Evolutionary conservation across 2,888 invertebrate genomes (phyloP), one percentile per base, ranked within the genome.

Genomic region (Cheilosia vernalis): DNA sequence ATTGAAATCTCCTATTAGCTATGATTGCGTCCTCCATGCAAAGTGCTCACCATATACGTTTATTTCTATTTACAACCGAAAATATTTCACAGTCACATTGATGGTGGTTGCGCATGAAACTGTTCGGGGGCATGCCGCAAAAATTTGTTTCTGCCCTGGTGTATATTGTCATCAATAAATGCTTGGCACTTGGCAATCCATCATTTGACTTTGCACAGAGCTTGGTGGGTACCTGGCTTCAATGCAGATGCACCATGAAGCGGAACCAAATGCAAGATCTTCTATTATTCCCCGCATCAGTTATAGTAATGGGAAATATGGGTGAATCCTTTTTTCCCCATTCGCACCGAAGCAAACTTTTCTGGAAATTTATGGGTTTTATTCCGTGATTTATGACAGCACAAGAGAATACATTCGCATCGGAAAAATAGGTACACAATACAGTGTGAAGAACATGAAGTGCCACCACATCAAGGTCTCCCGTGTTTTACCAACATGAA

Each of bases 351-450:
- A 70, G 60, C 69, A 44, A 85, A 81, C 51, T 85, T 85, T 51
- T 81, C 27, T 77, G 37, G 10, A 56, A 72, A 85, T 85, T 85
- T 85, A 85, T 85, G 85, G 67, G 72, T 85, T 81, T 85, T 85
- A 85, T 85, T 85, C 55, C 24, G 85, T 85, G 85, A 85, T 85
- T 85, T 85, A 85, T 85, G 85, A 77, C 85, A 85, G 77, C 85
- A 85, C 81, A 77, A 81, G 85, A 70, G 85, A 81, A 81, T 85
- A 74, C 81, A 85, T 77, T 85, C 81, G 66, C 84, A 85, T 81
- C 30, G 67, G 76, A 77, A 72, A 58, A 80, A 84, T 58, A 70
- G 72, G 51, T 84, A 81, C 85, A 81, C 81, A 85, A 85, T 85
- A 85, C 85, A 85, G 70, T 76, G 85, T 81, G 55, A 76, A 81